Conservation (phyloP, 2,797 vertebrate genomes). For the Smutsia temminckii region DNA sequence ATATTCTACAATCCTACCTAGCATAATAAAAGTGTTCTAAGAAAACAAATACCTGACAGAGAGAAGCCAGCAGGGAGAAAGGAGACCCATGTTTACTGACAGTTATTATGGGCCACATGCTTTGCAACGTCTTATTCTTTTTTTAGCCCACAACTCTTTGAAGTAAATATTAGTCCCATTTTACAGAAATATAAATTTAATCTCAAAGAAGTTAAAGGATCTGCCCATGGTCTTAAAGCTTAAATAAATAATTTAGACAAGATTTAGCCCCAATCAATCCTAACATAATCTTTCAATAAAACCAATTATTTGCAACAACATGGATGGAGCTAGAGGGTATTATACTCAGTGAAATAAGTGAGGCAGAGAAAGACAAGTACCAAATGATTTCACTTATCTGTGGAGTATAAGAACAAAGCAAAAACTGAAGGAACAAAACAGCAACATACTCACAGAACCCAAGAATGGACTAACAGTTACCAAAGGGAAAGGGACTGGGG, state of each 20-base stretch:
- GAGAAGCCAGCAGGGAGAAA: not conserved
- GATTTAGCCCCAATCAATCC: not conserved
- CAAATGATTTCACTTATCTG: too few species aligned
- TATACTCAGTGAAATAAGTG: too few species aligned
- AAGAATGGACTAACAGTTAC: too few species aligned
- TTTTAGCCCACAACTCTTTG: not conserved
- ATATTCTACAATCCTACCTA: not conserved
- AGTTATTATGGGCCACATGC: not conserved
- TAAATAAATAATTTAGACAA: not conserved
- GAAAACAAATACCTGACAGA: not conserved
- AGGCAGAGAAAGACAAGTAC: too few species aligned
- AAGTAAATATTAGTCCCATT: not conserved
- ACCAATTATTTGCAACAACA: not conserved
- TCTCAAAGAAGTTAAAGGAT: not conserved
- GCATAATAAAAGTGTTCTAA: not conserved
- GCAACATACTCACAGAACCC: too few species aligned
- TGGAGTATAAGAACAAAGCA: too few species aligned
- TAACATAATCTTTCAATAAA: constrained; percentile 16
- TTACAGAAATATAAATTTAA: constrained; percentile 14
- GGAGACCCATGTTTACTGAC: not conserved
- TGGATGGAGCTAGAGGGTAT: too few species aligned
- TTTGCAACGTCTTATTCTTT: not conserved
- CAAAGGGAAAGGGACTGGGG: too few species aligned
- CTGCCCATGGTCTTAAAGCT: not conserved
- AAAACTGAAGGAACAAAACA: too few species aligned